Conservation (phyloP, 1,140 invertebrate species). For the Saccostrea echinata region DNA sequence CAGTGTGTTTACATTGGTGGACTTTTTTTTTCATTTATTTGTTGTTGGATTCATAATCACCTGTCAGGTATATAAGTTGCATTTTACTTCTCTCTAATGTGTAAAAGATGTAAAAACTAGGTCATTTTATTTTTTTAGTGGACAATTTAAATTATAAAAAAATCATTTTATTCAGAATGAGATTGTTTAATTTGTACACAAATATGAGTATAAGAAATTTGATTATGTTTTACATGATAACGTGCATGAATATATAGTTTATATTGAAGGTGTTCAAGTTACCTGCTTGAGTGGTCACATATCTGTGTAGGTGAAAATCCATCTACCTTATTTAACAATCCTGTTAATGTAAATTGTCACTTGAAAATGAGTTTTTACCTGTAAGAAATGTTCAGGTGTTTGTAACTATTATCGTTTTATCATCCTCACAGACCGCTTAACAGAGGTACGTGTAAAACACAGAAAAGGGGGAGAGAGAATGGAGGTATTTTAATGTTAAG, state of each 20-base stretch:
- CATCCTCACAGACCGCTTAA: neutral
- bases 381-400: neutral
- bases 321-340: neutral
- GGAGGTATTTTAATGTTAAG: neutral
- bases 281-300: neutral
- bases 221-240: neutral
- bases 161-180: too few species aligned
- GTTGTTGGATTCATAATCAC: too few species aligned
- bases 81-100: too few species aligned
- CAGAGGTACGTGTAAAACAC: too few species aligned
- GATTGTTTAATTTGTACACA: too few species aligned
- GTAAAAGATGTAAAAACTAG: too few species aligned
- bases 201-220: neutral
- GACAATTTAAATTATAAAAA: too few species aligned
- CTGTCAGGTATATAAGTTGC: too few species aligned
- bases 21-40: too few species aligned
- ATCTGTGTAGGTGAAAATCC: neutral
- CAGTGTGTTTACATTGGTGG: too few species aligned
- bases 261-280: neutral
- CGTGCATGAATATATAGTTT: neutral
- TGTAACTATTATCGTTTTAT: neutral
- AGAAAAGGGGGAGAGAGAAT: too few species aligned
- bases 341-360: constrained; percentile 7
- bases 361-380: neutral
- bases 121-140: too few species aligned